phyloP scores from a whole-genome alignment of 2,113 vertebrate genomes.

The Morone chrysops region DNA sequence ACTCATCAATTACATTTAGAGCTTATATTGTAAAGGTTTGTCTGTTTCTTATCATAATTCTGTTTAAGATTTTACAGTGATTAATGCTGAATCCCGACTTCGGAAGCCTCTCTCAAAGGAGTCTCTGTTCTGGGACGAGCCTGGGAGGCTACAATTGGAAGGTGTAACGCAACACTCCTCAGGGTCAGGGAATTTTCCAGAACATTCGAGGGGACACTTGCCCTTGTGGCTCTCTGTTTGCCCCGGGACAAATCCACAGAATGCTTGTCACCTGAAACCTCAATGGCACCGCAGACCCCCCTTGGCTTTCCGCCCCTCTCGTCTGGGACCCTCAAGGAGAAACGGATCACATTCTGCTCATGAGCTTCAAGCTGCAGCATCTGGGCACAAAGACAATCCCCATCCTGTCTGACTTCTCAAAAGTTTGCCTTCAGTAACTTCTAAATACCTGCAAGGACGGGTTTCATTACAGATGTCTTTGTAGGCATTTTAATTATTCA shows the following conservation, averaged over 20 bases:
- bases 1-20: slow-evolving; percentile 5
- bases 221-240: slow-evolving; percentile 62
- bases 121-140: slow-evolving; percentile 69
- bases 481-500: slow-evolving; percentile 35
- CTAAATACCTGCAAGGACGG: slow-evolving; percentile 8
- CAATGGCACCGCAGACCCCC: slow-evolving; percentile 20
- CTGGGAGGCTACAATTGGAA: slow-evolving; percentile 54
- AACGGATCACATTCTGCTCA: slow-evolving; percentile 61
- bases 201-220: slow-evolving; percentile 64
- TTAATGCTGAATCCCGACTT: slow-evolving; percentile 32
- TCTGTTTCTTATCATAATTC: slow-evolving; percentile 8
- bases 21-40: not conserved
- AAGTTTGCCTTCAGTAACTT: slow-evolving; percentile 14
- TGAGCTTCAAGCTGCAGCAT: slow-evolving; percentile 31
- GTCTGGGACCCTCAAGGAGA: slow-evolving; percentile 66
- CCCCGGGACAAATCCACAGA: slow-evolving; percentile 61
- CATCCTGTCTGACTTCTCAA: slow-evolving; percentile 44
- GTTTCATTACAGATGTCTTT: slow-evolving; percentile 26
- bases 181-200: slow-evolving; percentile 74
- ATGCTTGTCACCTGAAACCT: slow-evolving; percentile 72
- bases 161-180: slow-evolving; percentile 75
- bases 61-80: slow-evolving; percentile 12
- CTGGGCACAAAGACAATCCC: slow-evolving; percentile 46
- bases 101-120: slow-evolving; percentile 66
- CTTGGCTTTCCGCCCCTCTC: slow-evolving; percentile 26